These are phyloP conservation scores for Piprites chloris DNA, from an alignment of 2,113 vertebrate genomes.

Conservation along the genomic window DNA sequence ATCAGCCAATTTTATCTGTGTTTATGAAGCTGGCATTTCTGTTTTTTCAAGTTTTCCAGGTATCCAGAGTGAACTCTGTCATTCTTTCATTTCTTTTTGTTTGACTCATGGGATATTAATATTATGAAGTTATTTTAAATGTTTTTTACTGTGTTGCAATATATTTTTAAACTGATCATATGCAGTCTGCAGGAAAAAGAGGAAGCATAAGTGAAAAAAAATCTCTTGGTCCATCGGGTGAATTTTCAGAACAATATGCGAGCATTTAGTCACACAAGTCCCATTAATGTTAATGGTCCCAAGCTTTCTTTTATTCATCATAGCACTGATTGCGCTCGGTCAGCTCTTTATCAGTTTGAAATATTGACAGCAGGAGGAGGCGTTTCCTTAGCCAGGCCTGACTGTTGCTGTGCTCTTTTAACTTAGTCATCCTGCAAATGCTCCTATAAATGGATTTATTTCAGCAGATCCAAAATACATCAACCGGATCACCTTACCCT, in stretches of 20 bases:
- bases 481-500: background rate
- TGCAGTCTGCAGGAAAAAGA: background rate
- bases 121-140: background rate
- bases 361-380: slow-evolving; percentile 52
- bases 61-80: background rate
- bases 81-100: background rate
- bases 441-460: slow-evolving; percentile 56
- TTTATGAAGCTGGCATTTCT: slow-evolving; percentile 15
- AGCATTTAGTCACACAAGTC: slow-evolving; percentile 39
- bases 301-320: slow-evolving; percentile 65
- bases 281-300: slow-evolving; percentile 65
- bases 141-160: background rate
- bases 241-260: slow-evolving; percentile 10
- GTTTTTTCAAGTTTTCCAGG: background rate
- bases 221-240: background rate
- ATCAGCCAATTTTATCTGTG: slow-evolving; percentile 26
- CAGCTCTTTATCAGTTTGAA: slow-evolving; percentile 68
- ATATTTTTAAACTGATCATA: background rate
- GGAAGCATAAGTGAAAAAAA: background rate
- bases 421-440: slow-evolving; percentile 56
- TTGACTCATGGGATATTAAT: background rate
- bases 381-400: slow-evolving; percentile 34
- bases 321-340: slow-evolving; percentile 44
- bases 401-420: slow-evolving; percentile 45
- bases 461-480: slow-evolving; percentile 42